These are phyloP conservation scores for Anguilla marmorata DNA, from an alignment of 2,797 vertebrate genomes.

Conservation along the genomic window DNA sequence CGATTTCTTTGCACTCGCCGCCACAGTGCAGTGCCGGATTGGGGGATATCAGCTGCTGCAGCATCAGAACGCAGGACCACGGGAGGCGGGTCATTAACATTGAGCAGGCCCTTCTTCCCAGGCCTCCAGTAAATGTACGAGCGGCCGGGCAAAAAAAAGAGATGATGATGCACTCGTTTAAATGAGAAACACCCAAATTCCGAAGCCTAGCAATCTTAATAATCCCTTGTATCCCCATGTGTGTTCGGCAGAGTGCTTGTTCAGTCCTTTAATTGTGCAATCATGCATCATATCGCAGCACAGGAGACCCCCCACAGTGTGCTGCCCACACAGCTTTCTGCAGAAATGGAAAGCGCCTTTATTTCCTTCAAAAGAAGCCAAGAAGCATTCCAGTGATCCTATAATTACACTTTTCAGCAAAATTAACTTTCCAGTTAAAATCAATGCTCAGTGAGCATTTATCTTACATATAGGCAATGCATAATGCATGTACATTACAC, in stretches of 20 bases:
- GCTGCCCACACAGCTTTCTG: not conserved
- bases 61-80: not conserved
- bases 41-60: not conserved
- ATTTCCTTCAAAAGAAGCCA: not conserved
- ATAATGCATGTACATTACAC: not conserved
- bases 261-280: slow-evolving; percentile 39
- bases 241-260: not conserved
- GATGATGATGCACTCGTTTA: not conserved
- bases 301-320: slow-evolving; percentile 18
- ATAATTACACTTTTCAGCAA: not conserved
- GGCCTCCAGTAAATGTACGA: not conserved
- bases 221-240: not conserved
- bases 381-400: not conserved
- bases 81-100: not conserved
- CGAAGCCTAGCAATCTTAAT: not conserved
- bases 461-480: not conserved
- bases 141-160: not conserved
- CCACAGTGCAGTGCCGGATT: not conserved
- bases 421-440: not conserved
- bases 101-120: not conserved
- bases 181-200: not conserved
- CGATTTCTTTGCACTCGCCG: not conserved
- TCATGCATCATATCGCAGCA: slow-evolving; percentile 37
- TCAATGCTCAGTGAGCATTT: not conserved
- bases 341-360: not conserved